phyloP scores from a whole-genome alignment of 2,797 vertebrate genomes.

The Acropternis orthonyx region DNA sequence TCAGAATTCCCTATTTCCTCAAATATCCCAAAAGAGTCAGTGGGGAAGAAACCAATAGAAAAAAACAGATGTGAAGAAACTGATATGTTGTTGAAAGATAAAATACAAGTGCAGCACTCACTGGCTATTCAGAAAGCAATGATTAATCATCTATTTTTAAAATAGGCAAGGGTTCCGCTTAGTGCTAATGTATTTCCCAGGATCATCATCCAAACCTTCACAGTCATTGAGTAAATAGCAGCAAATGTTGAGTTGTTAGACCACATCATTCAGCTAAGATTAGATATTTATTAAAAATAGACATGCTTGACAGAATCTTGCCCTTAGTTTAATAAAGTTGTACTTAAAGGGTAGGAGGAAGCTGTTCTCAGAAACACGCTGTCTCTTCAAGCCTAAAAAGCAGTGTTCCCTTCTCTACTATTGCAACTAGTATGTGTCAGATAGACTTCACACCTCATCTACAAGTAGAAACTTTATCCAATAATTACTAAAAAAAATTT shows the following conservation, averaged over 20 bases:
- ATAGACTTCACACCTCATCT: not conserved
- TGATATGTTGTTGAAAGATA: not conserved
- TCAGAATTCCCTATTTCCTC: not conserved
- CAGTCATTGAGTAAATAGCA: constrained; percentile 43
- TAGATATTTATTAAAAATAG: constrained; percentile 49
- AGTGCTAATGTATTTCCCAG: not conserved
- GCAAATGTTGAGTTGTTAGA: constrained; percentile 40
- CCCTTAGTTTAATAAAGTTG: not conserved
- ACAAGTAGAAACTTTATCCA: not conserved
- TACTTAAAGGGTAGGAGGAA: not conserved
- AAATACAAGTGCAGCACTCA: not conserved
- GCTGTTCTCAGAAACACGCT: not conserved
- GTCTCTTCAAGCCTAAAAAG: not conserved
- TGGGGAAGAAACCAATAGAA: not conserved
- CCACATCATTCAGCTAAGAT: constrained; percentile 29
- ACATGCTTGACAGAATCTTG: not conserved
- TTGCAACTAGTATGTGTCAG: not conserved
- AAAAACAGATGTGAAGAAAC: not conserved
- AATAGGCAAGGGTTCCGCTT: not conserved
- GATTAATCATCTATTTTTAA: constrained; percentile 1
- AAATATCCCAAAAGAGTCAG: not conserved
- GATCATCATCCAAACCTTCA: constrained; percentile 31
- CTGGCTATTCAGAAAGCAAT: not conserved
- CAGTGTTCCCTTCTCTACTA: not conserved
- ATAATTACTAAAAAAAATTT: not conserved